Conservation (phyloP, 1,140 invertebrate genomes). For the Teleopsis dalmanni region DNA sequence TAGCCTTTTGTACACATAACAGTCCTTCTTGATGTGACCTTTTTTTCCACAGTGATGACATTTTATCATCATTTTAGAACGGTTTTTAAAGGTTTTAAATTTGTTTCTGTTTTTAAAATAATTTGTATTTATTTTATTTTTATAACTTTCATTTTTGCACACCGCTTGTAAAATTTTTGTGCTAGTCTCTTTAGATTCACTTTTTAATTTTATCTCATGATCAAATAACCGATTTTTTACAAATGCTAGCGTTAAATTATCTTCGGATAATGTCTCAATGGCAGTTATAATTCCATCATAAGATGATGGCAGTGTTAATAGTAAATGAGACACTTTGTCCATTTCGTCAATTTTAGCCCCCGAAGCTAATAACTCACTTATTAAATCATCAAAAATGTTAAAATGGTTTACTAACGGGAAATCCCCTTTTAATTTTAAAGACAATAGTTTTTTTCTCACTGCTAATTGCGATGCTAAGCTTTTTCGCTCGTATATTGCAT, state of each 20-base stretch:
- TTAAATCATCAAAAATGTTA: slow-evolving; percentile 37
- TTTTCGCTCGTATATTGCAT: slow-evolving; percentile 41
- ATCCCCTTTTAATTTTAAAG: slow-evolving; percentile 38
- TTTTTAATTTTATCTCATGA: slow-evolving; percentile 40
- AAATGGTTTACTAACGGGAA: slow-evolving; percentile 36
- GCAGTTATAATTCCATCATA: slow-evolving; percentile 41
- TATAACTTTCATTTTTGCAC: slow-evolving; percentile 2
- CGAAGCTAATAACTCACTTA: slow-evolving; percentile 35
- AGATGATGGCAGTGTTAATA: slow-evolving; percentile 32
- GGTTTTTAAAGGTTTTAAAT: background rate
- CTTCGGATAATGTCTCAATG: slow-evolving; percentile 40
- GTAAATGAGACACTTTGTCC: slow-evolving; percentile 36
- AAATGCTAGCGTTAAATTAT: slow-evolving; percentile 37
- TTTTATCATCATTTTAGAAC: background rate
- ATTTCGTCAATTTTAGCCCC: slow-evolving; percentile 40
- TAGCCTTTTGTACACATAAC: too few relatives aligned
- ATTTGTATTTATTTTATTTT: too few relatives aligned
- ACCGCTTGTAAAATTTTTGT: slow-evolving; percentile 20
- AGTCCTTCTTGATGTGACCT: background rate
- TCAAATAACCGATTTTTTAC: slow-evolving; percentile 41
- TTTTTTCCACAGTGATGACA: background rate
- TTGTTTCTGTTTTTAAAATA: too few relatives aligned
- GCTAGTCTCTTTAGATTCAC: slow-evolving; percentile 24
- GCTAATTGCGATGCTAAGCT: slow-evolving; percentile 39
- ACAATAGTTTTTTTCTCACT: slow-evolving; percentile 34